Evolutionary conservation across 2,797 vertebrate species (phyloP), one percentile per base, ranked within the genome.

Genomic region (Hyperoplus lanceolatus): DNA sequence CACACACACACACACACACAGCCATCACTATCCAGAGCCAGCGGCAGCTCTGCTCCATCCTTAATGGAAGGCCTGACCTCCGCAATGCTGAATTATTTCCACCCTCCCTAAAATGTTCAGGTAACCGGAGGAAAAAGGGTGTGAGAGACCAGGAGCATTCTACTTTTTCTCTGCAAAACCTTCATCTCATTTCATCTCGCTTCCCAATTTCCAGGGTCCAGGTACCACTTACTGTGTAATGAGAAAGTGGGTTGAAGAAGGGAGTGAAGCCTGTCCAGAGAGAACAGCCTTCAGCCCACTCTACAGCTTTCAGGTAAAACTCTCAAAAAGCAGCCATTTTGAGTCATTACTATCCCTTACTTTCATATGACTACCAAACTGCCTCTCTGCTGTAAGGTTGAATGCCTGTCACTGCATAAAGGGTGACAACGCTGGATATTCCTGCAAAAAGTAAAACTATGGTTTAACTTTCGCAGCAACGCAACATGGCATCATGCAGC

Each of bases 61-160:
- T 87, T 95, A 95, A 95, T 94, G 87, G 94, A 94, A 93, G 92
- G 87, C 90, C 84, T 94, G 93, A 94, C 94, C 94, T 93, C 88
- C 71, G 72, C 87, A 83, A 86, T 82, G 85, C 84, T 77, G 79
- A 88, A 83, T 91, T 93, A 91, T 94, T 93, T 91, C 90, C 91
- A 90, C 87, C 87, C 82, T 89, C 84, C 87, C 87, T 50, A 90
- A 93, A 94, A 77, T 90, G 29, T 91, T 87, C 79, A 89, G 83
- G 80, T 65, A 80, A 77, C 76, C 60, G 54, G 70, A 74, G 68
- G 81, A 83, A 87, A 83, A 88, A 62, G 36, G 57, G 62, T 29
- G 41, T 56, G 60, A 79, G 82, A 83, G 72, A 88, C 89, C 87
- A 71, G 59, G 76, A 86, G 65, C 68, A 89, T 85, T 87, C 65